Evolutionary conservation across 2,888 invertebrate genomes (phyloP).

Genomic region (Heliconius erato): DNA sequence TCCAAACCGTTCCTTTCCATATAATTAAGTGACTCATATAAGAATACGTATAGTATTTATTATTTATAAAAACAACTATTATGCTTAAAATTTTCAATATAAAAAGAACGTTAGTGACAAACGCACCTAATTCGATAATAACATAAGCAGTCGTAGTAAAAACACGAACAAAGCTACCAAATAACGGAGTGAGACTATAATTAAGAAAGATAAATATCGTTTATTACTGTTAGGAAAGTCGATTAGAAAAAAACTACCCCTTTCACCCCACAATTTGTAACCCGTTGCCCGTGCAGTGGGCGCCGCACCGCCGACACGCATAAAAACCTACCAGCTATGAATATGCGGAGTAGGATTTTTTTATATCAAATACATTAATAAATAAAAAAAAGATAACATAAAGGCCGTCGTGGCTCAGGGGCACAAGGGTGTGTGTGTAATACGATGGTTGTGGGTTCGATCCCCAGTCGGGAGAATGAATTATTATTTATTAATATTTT

Average conservation of each 20-base stretch:
- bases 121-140: constrained; percentile 83
- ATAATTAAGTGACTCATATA: background rate
- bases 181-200: constrained; percentile 81
- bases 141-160: constrained; percentile 75
- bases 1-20: background rate
- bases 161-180: constrained; percentile 83
- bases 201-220: constrained; percentile 86
- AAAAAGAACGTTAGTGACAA: constrained; percentile 67
- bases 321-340: constrained; percentile 70
- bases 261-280: constrained; percentile 86
- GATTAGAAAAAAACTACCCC: constrained; percentile 86
- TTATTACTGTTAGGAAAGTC: constrained; percentile 86
- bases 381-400: background rate
- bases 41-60: background rate
- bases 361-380: background rate
- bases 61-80: background rate
- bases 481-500: too few species aligned
- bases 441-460: too few species aligned
- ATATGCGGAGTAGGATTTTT: constrained; percentile 59
- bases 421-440: too few species aligned
- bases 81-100: constrained; percentile 11
- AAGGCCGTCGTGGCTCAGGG: background rate
- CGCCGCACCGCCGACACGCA: constrained; percentile 77
- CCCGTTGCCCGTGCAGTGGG: constrained; percentile 79
- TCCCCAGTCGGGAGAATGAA: too few species aligned